Conservation (phyloP, 1,140 invertebrate genomes). For the Phenacoccus solenopsis region DNA sequence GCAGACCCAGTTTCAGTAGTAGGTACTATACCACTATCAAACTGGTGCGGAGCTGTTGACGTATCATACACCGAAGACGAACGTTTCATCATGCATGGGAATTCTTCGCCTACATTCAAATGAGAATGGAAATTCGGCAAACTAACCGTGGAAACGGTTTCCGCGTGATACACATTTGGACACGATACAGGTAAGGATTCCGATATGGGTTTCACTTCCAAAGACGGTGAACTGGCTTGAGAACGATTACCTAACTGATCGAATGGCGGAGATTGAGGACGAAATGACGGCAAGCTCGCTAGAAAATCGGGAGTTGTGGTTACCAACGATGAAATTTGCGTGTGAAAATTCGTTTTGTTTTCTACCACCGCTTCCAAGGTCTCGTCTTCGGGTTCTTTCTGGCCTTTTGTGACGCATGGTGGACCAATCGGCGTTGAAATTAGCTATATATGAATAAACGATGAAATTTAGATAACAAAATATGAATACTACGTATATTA, state of each 20-base stretch:
- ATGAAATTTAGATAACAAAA: too few relatives aligned
- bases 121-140: background rate
- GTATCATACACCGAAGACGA: background rate
- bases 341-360: conserved; percentile 18
- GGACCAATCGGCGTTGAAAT: conserved; percentile 46
- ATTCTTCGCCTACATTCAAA: background rate
- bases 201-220: background rate
- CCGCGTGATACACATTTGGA: background rate
- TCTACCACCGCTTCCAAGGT: background rate
- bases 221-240: background rate
- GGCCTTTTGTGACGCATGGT: conserved; percentile 27
- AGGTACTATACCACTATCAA: too few relatives aligned
- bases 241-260: background rate
- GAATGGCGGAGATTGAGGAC: conserved; percentile 14
- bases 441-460: conserved; percentile 37
- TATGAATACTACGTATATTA: conserved; percentile 6
- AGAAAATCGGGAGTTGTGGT: conserved; percentile 26
- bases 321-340: conserved; percentile 30
- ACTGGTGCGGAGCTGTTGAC: background rate
- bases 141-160: background rate
- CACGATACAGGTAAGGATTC: background rate
- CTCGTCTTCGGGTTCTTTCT: background rate
- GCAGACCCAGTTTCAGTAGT: background rate
- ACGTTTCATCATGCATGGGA: background rate
- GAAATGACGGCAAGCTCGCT: conserved; percentile 21